phyloP scores from a whole-genome alignment of 1,140 invertebrate genomes.

The Drosophila orosa region DNA sequence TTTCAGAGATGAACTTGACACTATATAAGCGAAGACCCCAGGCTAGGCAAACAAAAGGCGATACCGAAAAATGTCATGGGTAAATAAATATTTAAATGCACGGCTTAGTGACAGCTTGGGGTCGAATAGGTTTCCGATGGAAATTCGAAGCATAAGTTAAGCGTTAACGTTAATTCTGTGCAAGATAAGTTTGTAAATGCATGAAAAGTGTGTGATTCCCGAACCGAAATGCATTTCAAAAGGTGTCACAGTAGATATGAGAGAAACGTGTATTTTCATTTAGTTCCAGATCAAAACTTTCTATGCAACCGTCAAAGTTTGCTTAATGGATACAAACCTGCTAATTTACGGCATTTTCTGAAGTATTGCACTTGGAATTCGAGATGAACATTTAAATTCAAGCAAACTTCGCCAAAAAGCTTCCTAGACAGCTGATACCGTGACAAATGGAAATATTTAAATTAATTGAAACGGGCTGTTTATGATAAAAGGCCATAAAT shows the following conservation, averaged over 20 bases:
- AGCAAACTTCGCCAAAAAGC: constrained; percentile 39
- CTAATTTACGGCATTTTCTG: constrained; percentile 33
- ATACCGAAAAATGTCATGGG: constrained; percentile 49
- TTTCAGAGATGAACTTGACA: constrained; percentile 49
- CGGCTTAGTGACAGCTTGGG: constrained; percentile 33
- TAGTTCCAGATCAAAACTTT: constrained; percentile 29
- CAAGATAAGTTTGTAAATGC: constrained; percentile 14
- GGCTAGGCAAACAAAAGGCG: constrained; percentile 30
- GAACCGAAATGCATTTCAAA: constrained; percentile 5
- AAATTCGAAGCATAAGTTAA: constrained; percentile 22
- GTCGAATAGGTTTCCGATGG: constrained; percentile 39
- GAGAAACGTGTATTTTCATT: constrained; percentile 12
- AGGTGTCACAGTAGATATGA: constrained; percentile 1
- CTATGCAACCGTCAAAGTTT: constrained; percentile 14
- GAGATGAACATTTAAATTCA: constrained; percentile 36
- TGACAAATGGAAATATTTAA: constrained; percentile 62
- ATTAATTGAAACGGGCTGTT: constrained; percentile 45
- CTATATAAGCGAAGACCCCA: constrained; percentile 29
- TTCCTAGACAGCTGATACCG: constrained; percentile 52
- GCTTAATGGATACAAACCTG: constrained; percentile 20
- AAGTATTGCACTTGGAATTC: constrained; percentile 42
- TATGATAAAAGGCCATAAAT: constrained; percentile 54
- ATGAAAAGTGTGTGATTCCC: neutral
- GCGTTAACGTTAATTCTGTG: neutral
- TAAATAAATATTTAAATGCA: constrained; percentile 58